Evolutionary conservation across 2,888 invertebrate species (phyloP).

Genomic region (Mesorhabditis belari): DNA sequence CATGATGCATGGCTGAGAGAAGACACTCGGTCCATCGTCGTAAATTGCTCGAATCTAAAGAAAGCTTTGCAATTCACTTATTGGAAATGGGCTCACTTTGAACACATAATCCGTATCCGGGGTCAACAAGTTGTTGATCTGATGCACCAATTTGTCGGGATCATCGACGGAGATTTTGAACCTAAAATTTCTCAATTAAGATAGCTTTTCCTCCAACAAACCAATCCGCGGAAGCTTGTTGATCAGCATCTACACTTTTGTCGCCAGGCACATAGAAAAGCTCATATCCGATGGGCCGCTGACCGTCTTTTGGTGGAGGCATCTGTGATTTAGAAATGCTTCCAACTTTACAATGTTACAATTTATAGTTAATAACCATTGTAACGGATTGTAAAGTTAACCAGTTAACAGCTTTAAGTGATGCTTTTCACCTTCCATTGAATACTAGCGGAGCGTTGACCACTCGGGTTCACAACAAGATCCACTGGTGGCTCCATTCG

Average conservation of each 20-base stretch:
- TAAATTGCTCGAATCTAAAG: constrained; percentile 46
- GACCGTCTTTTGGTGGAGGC: constrained; percentile 33
- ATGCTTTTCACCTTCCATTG: constrained; percentile 37
- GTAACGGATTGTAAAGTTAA: no score
- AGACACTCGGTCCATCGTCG: constrained; percentile 49
- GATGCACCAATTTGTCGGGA: constrained; percentile 30
- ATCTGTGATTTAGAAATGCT: background rate
- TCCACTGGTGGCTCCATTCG: constrained; percentile 48
- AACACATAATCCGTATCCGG: constrained; percentile 52
- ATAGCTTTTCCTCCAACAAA: background rate
- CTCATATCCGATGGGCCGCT: constrained; percentile 44
- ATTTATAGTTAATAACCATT: no score
- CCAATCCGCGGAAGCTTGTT: constrained; percentile 23
- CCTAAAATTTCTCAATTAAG: constrained; percentile 12
- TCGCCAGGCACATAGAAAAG: constrained; percentile 48
- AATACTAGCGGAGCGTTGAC: constrained; percentile 42
- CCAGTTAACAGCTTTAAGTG: no score
- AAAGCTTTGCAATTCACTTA: background rate
- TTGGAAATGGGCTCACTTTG: constrained; percentile 17
- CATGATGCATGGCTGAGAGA: constrained; percentile 52
- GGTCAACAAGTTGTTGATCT: constrained; percentile 37
- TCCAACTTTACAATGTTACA: no score
- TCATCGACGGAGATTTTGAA: constrained; percentile 38
- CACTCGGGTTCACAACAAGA: constrained; percentile 45
- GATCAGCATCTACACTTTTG: constrained; percentile 49